Evolutionary conservation across 2,888 invertebrate species (phyloP), one percentile per base, ranked within the genome.

Genomic region (Nycteola revayana): DNA sequence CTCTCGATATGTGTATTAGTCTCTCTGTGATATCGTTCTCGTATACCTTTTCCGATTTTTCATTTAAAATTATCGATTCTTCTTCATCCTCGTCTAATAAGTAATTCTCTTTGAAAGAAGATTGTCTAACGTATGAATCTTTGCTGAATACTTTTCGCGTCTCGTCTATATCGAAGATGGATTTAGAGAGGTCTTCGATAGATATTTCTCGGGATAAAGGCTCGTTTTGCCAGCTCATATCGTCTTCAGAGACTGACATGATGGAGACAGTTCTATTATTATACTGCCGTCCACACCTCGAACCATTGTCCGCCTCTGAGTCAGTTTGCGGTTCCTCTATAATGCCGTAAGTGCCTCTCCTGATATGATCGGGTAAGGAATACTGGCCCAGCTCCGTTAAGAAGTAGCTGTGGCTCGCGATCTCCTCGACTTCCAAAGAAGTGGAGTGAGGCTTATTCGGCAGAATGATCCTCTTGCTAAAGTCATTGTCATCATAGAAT

Each of bases 211-310:
- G 73, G 0, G 91, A 91, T 9, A 89, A 73, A 24, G 88, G 70
- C 33, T 90, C 87, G 9, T 89, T 91, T 31, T 89, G 90, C 74
- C 89, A 76, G 25, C 90, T 91, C 46, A 81, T 82, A 10, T 93
- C 93, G 49, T 92, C 92, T 67, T 92, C 92, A 1, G 92, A 92
- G 17, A 92, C 78, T 1, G 93, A 92, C 42, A 90, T 89, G n/a
- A 93, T 93, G 0, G 93, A 93, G n/a, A 92, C 72, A 2, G 91
- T 90, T 49, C 92, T 85, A 54, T 88, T 90, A 0, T 77, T 66
- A 3, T 58, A 48, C 2, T 78, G 66, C 43, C 59, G 80, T 1
- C 67, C 66, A 43, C 61, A 72, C 66, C 61, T 75, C 25, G 64
- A 83, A 18, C 36, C 58, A 63, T 60, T 88, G 62, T 79, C 84